Evolutionary conservation across 2,888 invertebrate species (phyloP).

Genomic region (Drosophila greeni): DNA sequence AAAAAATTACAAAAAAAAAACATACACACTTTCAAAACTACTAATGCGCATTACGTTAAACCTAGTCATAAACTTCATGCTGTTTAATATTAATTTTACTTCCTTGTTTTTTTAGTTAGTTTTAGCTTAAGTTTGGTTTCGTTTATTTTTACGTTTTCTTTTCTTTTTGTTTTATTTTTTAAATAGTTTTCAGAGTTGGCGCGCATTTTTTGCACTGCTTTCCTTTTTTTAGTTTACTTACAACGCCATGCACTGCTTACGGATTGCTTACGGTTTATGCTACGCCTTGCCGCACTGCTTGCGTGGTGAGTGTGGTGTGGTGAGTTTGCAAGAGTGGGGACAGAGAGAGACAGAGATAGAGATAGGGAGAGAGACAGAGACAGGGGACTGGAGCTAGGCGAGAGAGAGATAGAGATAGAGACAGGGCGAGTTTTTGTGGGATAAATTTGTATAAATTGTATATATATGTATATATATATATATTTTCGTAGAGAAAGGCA

Average conservation of each 20-base stretch:
- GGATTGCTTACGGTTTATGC: slow-evolving; percentile 6
- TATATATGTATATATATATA: slow-evolving; percentile 39
- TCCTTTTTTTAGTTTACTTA: slow-evolving; percentile 6
- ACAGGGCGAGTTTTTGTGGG: slow-evolving; percentile 10
- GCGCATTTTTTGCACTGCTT: slow-evolving; percentile 3
- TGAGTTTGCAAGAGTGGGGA: slow-evolving; percentile 6
- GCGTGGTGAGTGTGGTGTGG: slow-evolving; percentile 17
- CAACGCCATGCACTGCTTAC: slow-evolving; percentile 21
- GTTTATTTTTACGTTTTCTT: slow-evolving; percentile 3
- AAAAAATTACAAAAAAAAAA: slow-evolving; percentile 53
- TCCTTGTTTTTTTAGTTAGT: slow-evolving; percentile 13
- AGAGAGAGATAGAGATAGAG: slow-evolving; percentile 16
- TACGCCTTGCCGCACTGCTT: slow-evolving; percentile 21
- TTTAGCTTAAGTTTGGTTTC: slow-evolving; percentile 43
- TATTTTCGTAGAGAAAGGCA: slow-evolving; percentile 74
- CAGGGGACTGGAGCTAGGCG: slow-evolving; percentile 9
- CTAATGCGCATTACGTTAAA: slow-evolving; percentile 52
- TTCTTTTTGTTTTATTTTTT: slow-evolving; percentile 15
- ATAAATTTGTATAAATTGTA: slow-evolving; percentile 48
- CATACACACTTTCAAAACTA: slow-evolving; percentile 48
- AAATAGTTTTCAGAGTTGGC: slow-evolving; percentile 30
- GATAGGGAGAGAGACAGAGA: slow-evolving; percentile 2
- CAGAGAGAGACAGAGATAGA: slow-evolving; percentile 9
- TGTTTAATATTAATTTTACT: slow-evolving; percentile 20
- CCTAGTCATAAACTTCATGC: slow-evolving; percentile 51